These are phyloP conservation scores for Pasiphila rectangulata DNA, from an alignment of 2,888 invertebrate species.

Conservation along the genomic window DNA sequence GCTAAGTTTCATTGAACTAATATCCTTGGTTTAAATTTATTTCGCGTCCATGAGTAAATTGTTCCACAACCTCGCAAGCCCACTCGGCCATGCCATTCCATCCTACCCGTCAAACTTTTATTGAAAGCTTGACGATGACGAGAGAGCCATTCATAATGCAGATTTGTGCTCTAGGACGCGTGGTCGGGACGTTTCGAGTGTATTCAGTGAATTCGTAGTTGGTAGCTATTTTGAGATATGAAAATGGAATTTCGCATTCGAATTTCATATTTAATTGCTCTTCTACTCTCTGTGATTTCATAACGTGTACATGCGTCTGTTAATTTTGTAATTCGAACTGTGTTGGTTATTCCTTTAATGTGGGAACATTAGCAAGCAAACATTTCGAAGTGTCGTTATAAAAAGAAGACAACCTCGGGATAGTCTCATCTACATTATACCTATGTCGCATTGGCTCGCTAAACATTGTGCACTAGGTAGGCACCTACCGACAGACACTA, in stretches of 20 bases:
- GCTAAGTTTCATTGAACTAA: no score
- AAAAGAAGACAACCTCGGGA: no score
- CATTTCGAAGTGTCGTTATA: no score
- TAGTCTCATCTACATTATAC: no score
- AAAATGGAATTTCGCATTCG: not conserved
- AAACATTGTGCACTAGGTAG: no score
- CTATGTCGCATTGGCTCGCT: no score
- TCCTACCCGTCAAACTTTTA: conserved; percentile 23
- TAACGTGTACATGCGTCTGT: not conserved
- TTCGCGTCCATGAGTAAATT: not conserved
- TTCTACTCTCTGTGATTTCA: not conserved
- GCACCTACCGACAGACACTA: no score
- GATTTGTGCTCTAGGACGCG: conserved; percentile 14
- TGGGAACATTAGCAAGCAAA: no score
- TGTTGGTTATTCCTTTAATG: not conserved
- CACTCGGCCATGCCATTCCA: conserved; percentile 13
- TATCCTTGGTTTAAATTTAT: not conserved
- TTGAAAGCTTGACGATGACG: conserved; percentile 23
- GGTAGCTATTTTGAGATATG: not conserved
- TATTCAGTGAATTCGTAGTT: conserved; percentile 6
- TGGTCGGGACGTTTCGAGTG: conserved; percentile 13
- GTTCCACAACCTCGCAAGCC: not conserved
- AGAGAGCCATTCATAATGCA: conserved; percentile 19
- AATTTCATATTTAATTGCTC: not conserved
- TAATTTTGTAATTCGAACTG: not conserved